Conservation (phyloP, 2,113 vertebrate species). For the Lagopus leucura region DNA sequence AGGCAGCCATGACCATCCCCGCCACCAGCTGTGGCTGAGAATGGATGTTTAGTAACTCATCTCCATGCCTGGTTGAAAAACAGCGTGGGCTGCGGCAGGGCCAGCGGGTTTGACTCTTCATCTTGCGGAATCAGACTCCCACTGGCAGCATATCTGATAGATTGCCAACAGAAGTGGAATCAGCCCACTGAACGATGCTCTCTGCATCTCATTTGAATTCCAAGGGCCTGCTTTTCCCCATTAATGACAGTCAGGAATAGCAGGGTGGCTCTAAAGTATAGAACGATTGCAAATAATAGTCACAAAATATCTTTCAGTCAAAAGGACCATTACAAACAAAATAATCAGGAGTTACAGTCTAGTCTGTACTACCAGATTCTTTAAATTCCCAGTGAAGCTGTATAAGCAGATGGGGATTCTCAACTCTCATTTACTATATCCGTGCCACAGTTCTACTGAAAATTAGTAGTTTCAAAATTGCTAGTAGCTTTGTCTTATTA, state of each 20-base stretch:
- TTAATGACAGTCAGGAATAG: not conserved
- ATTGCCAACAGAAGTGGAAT: constrained; percentile 23
- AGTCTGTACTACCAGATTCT: accelerated
- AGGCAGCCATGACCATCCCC: not conserved
- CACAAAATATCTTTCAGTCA: not conserved
- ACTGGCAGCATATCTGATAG: not conserved
- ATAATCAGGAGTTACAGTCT: not conserved
- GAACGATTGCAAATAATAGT: constrained; percentile 2
- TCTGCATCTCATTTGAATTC: constrained; percentile 38
- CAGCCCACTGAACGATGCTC: not conserved
- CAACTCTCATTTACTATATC: not conserved
- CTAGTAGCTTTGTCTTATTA: not conserved
- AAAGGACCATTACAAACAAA: not conserved
- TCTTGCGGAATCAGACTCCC: not conserved
- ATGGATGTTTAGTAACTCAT: not conserved
- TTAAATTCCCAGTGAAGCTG: not conserved
- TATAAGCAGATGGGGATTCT: not conserved
- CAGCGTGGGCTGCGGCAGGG: accelerated
- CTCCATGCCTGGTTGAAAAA: constrained; percentile 22
- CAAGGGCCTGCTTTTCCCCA: not conserved
- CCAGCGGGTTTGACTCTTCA: not conserved
- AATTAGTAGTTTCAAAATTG: not conserved
- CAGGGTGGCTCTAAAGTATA: constrained; percentile 14
- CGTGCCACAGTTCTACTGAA: not conserved
- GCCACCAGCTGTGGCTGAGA: not conserved